Percentiles rank a stretch among this genome's conserved stretches.
Conservation (phyloP, 1,140 invertebrate genomes). For the Drosophila malerkotliana region DNA sequence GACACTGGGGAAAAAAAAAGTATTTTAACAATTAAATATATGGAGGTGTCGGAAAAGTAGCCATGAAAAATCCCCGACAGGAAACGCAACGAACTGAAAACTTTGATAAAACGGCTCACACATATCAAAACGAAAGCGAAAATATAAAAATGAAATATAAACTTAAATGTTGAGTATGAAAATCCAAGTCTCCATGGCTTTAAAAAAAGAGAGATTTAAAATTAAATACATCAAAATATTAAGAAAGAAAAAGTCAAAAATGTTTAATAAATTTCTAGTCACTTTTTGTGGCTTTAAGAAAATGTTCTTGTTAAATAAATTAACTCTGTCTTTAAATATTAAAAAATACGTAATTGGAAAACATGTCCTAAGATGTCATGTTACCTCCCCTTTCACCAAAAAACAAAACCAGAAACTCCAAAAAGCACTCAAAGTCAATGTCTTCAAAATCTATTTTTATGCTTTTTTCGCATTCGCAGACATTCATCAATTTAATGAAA, state of each 20-base stretch:
- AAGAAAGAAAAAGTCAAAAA: too few species aligned
- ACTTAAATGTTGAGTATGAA: background rate
- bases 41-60: constrained; percentile 4
- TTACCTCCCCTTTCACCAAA: too few species aligned
- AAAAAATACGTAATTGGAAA: background rate
- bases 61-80: constrained; percentile 3
- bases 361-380: background rate
- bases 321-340: background rate
- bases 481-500: constrained; percentile 32
- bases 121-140: constrained; percentile 6
- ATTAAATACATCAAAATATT: background rate
- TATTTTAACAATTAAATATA: constrained; percentile 39
- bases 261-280: too few species aligned
- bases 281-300: too few species aligned
- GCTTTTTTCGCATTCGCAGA: constrained; percentile 6
- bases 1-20: constrained; percentile 6
- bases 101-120: constrained; percentile 47
- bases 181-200: background rate
- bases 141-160: constrained; percentile 11
- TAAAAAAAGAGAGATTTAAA: constrained; percentile 18
- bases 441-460: background rate
- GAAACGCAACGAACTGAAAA: constrained; percentile 51
- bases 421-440: background rate
- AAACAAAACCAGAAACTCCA: background rate
- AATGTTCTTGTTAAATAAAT: too few species aligned